These are phyloP conservation scores for Lordiphosa mommai DNA, from an alignment of 1,140 invertebrate genomes.

Conservation along the genomic window DNA sequence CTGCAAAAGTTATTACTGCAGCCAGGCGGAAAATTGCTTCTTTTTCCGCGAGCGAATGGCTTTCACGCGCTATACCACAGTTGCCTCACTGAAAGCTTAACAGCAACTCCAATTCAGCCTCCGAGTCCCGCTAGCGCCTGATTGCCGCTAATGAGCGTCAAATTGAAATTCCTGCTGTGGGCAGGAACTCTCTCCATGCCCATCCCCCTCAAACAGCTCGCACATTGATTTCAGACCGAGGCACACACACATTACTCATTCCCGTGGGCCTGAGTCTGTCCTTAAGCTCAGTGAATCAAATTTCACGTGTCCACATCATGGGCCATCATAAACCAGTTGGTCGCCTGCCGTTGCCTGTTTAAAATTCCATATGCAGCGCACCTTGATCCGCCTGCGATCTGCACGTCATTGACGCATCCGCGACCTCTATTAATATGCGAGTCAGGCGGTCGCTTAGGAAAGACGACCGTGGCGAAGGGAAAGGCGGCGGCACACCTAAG, in stretches of 20 bases:
- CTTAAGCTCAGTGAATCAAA: slow-evolving; percentile 23
- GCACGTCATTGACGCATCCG: slow-evolving; percentile 8
- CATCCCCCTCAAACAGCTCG: not conserved
- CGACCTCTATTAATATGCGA: slow-evolving; percentile 31
- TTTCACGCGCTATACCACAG: slow-evolving; percentile 10
- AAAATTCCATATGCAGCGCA: slow-evolving; percentile 32
- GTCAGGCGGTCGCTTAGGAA: not conserved
- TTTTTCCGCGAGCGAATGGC: slow-evolving; percentile 39
- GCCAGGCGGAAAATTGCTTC: slow-evolving; percentile 52
- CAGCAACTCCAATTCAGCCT: not conserved
- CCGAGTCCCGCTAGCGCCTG: slow-evolving; percentile 18
- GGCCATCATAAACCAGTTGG: slow-evolving; percentile 39
- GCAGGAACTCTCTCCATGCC: not conserved
- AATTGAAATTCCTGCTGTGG: slow-evolving; percentile 51
- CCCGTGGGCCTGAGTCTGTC: not conserved
- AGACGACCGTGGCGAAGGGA: too few species aligned
- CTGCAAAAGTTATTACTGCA: slow-evolving; percentile 53
- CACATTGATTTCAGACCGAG: slow-evolving; percentile 28
- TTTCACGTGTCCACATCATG: slow-evolving; percentile 16
- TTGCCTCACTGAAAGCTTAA: not conserved
- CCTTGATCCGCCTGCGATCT: slow-evolving; percentile 28
- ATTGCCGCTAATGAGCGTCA: slow-evolving; percentile 57
- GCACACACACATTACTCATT: slow-evolving; percentile 1
- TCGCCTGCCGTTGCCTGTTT: slow-evolving; percentile 21
- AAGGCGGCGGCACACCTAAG: too few species aligned